phyloP scores from a whole-genome alignment of 1,140 invertebrate genomes.

The Halyomorpha halys region DNA sequence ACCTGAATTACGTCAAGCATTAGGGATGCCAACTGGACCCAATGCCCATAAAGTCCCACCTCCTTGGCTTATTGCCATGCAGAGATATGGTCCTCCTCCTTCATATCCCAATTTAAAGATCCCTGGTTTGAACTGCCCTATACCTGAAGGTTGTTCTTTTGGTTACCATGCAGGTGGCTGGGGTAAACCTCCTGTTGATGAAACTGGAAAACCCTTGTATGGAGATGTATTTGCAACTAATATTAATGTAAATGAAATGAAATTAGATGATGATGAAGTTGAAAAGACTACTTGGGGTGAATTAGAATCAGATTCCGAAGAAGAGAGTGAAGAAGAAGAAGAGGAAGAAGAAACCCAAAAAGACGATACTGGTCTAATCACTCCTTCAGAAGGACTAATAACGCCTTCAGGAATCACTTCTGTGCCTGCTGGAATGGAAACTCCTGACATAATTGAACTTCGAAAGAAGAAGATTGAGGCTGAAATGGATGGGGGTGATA shows the following conservation, averaged over 20 bases:
- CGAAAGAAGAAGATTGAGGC: slow-evolving; percentile 94
- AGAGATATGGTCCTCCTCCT: slow-evolving; percentile 96
- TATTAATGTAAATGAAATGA: slow-evolving; percentile 33
- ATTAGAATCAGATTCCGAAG: slow-evolving; percentile 89
- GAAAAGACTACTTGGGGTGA: slow-evolving; percentile 95
- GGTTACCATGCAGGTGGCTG: slow-evolving; percentile 98
- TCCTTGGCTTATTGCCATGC: slow-evolving; percentile 99
- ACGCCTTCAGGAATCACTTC: slow-evolving; percentile 93
- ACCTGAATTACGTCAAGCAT: slow-evolving; percentile 87
- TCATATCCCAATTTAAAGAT: slow-evolving; percentile 99
- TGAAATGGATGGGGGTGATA: slow-evolving; percentile 91
- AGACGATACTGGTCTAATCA: slow-evolving; percentile 61
- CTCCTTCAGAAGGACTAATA: slow-evolving; percentile 76
- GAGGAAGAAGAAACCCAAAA: slow-evolving; percentile 62
- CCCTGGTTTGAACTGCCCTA: slow-evolving; percentile 82
- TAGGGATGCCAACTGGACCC: slow-evolving; percentile 97
- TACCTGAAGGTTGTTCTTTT: slow-evolving; percentile 93
- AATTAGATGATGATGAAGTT: slow-evolving; percentile 66
- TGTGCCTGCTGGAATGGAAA: slow-evolving; percentile 91
- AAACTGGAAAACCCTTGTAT: slow-evolving; percentile 92
- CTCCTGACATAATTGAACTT: slow-evolving; percentile 95
- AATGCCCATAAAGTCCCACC: slow-evolving; percentile 83
- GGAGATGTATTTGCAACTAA: slow-evolving; percentile 94
- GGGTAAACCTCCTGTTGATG: slow-evolving; percentile 99
- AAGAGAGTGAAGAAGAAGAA: slow-evolving; percentile 77